Evolutionary conservation across 2,888 invertebrate genomes (phyloP), one percentile per base, ranked within the genome.

Genomic region (Dorcus hopei): DNA sequence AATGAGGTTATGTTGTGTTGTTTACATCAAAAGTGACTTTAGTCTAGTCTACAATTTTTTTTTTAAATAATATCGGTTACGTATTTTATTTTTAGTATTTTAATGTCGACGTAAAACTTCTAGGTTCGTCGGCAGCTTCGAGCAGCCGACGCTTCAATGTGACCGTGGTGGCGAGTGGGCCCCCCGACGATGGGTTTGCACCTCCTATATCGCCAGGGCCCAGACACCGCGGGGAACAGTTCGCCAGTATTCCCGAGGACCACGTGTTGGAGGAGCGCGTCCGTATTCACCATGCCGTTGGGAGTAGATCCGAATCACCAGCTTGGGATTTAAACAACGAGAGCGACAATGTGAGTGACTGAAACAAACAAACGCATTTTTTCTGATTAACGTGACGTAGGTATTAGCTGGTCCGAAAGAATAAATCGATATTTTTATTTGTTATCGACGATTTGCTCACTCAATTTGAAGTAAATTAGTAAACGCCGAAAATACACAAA

Each of bases 61-160:
- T n/a, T n/a, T n/a, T n/a, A n/a, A n/a, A n/a, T n/a, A n/a, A n/a
- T n/a, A n/a, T n/a, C n/a, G n/a, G n/a, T n/a, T n/a, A n/a, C n/a
- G n/a, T n/a, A n/a, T 14, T 14, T 14, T 2, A 19, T 19, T 33
- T 33, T 5, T 33, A 33, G 26, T 33, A 33, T 54, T 45, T 51
- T 39, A n/a, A 19, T 39, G 1, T 11, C 39, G 26, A 16, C 19
- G 1, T n/a, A 49, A 49, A 8, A 16, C 50, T 63, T 65, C 53
- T 58, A 68, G 70, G 57, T 65, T 64, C 64, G 59, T 65, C 67
- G 54, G 68, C 67, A 52, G 61, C 71, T 53, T 64, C 73, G 45
- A 65, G 68, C 51, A 69, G 68, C 41, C 75, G 83, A 51, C 82
- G 83, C 60, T 84, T 84, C 76, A 83, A 83, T 72, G 82, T 84